Base-by-base conservation (phyloP, 2,113 vertebrate genomes). In the western clawed frog (Xenopus tropicalis) region DNA sequence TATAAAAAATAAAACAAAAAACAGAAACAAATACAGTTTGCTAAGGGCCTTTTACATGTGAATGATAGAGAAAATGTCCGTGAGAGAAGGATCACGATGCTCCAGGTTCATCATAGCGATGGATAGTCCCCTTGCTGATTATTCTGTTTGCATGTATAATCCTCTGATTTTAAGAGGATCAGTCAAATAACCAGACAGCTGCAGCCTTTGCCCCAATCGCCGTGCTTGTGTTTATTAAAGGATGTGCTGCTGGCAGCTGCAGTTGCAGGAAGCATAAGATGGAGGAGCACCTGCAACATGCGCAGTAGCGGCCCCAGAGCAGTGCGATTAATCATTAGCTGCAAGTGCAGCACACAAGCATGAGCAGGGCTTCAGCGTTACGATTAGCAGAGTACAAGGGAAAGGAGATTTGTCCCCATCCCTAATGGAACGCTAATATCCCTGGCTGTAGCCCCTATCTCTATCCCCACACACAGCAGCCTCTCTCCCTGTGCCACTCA, bases 191-290 rank as follows among this genome's bases (percentile, higher is more conserved):
- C 3, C 52, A n/a, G 17, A 17, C 52, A n/a, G 16, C 17, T 14
- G 46, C 46, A 14, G 46, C 52, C 52, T n/a, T 17, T 16, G 17
- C 17, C 52, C 56, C 21, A 25, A 46, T 51, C 7, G 1, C 0
- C 54, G 46, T 59, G 22, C 52, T 51, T 51, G 16, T 37, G 7
- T 58, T 57, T 46, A 29, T 64, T 56, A 57, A 25, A 46, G 29
- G 71, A 52, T 65, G 61, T 59, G 63, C 4, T 65, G 48, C 61
- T 51, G 64, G 54, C 54, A 10, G 56, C 64, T 68, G 72, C 70
- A 72, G 20, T 29, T 61, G 72, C 54, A 51, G 54, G 71, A 67
- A 68, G 72, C 64, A 67, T 71, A 78, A 71, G 0, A n/a, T n/a
- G 20, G 48, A 10, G 22, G 56, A 59, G 63, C 42, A 59, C 22